Conservation (phyloP, 37 sponge, comb jelly and placozoan genomes). For the Spongilla lacustris region DNA sequence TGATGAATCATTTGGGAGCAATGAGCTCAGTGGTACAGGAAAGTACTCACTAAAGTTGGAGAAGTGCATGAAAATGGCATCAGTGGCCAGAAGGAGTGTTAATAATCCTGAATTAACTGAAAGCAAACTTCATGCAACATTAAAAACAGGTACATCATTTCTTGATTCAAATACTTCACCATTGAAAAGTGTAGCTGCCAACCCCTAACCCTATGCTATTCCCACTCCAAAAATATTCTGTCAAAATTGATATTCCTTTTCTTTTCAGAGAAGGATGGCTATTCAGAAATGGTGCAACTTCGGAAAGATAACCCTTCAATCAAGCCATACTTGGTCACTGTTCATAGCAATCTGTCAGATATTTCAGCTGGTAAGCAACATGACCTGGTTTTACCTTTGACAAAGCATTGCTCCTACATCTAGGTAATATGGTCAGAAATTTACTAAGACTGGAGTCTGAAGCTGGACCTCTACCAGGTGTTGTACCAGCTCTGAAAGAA, state of each 20-base stretch:
- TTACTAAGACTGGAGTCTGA: constrained; percentile 45
- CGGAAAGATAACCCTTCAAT: not conserved
- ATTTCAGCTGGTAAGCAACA: not conserved
- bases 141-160: not conserved
- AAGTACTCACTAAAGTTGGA: not conserved
- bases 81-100: not conserved
- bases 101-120: not conserved
- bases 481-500: constrained; percentile 19
- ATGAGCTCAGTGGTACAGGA: not conserved
- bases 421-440: not conserved
- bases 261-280: not conserved
- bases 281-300: not conserved
- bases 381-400: not conserved
- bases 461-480: constrained; percentile 33
- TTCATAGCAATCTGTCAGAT: not conserved
- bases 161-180: not conserved
- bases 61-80: not conserved
- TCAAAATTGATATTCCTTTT: too few species aligned
- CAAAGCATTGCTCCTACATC: not conserved
- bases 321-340: not conserved
- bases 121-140: not conserved
- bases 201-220: not conserved
- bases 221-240: not conserved
- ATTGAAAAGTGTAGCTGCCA: not conserved
- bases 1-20: not conserved